Percentiles rank a stretch among this genome's conserved stretches.
Conservation (phyloP, 30 jellyfish, hydroid and myxozoan species). For the Aurelia aurita complex sp. Pacific region DNA sequence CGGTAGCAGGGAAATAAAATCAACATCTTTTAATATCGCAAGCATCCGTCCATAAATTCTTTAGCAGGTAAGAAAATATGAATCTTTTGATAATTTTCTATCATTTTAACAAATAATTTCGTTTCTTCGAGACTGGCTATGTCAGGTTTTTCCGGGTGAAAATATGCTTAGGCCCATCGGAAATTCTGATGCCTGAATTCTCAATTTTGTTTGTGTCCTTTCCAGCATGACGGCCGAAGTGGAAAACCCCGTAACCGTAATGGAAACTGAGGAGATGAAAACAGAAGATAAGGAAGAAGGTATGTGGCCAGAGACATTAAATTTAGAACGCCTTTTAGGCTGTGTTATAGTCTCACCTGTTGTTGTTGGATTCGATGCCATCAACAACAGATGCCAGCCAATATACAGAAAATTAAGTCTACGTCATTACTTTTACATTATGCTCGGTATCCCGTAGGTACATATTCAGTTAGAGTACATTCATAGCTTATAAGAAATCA, state of each 20-base stretch:
- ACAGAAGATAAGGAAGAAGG: slow-evolving; percentile 66
- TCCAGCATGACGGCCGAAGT: slow-evolving; percentile 88
- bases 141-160: background rate
- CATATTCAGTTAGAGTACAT: too few relatives aligned
- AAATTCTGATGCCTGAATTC: background rate
- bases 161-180: background rate
- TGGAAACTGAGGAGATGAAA: slow-evolving; percentile 41
- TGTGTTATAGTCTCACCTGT: too few relatives aligned
- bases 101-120: too few relatives aligned
- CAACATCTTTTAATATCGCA: slow-evolving; percentile 18
- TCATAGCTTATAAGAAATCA: too few relatives aligned
- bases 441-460: too few relatives aligned
- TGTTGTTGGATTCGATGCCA: too few relatives aligned
- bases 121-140: background rate
- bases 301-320: too few relatives aligned
- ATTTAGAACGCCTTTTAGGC: too few relatives aligned
- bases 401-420: too few relatives aligned
- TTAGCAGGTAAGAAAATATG: slow-evolving; percentile 14
- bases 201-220: background rate
- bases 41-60: slow-evolving; percentile 23
- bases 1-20: slow-evolving; percentile 11
- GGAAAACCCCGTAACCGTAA: slow-evolving; percentile 48
- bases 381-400: too few relatives aligned
- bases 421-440: too few relatives aligned
- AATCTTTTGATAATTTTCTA: too few relatives aligned